A percentile compares a stretch with the other conserved stretches of the same genome.
These are phyloP conservation scores for Linurgus olivaceus DNA, from an alignment of 2,797 vertebrate genomes.

Conservation along the genomic window DNA sequence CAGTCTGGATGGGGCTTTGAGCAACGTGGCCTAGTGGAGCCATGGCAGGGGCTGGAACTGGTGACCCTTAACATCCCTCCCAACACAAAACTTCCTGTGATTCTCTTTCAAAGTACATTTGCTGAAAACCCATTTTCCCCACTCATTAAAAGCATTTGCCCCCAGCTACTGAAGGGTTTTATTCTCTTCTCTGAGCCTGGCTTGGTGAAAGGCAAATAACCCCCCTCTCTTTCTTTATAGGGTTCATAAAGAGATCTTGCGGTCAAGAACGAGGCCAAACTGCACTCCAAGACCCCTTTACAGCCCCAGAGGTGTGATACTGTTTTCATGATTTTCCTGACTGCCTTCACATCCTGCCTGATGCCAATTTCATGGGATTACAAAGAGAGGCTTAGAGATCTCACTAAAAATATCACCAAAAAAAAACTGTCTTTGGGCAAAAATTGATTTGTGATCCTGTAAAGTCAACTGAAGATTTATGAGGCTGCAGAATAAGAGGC, in stretches of 20 bases:
- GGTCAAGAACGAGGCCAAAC: background rate
- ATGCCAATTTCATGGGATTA: background rate
- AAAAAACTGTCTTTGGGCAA: background rate
- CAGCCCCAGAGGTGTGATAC: background rate
- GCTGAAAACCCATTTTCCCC: background rate
- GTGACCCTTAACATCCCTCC: background rate
- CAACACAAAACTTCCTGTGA: background rate
- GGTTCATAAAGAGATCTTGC: background rate
- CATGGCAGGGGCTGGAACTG: background rate
- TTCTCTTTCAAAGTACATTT: background rate
- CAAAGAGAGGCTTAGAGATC: fast-evolving
- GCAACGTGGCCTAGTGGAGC: background rate
- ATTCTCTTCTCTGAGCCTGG: background rate
- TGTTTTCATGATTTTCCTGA: background rate
- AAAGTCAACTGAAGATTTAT: background rate
- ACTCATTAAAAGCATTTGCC: background rate
- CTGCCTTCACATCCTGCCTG: background rate
- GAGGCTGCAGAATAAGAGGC: background rate
- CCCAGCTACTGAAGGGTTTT: background rate
- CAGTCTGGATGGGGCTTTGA: background rate
- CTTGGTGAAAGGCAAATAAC: background rate
- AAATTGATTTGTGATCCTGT: background rate
- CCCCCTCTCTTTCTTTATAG: background rate
- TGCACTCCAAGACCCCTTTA: background rate
- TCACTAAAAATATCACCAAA: background rate